These are phyloP conservation scores for Gryllus longicercus DNA, from an alignment of 2,888 invertebrate genomes.

Conservation along the genomic window DNA sequence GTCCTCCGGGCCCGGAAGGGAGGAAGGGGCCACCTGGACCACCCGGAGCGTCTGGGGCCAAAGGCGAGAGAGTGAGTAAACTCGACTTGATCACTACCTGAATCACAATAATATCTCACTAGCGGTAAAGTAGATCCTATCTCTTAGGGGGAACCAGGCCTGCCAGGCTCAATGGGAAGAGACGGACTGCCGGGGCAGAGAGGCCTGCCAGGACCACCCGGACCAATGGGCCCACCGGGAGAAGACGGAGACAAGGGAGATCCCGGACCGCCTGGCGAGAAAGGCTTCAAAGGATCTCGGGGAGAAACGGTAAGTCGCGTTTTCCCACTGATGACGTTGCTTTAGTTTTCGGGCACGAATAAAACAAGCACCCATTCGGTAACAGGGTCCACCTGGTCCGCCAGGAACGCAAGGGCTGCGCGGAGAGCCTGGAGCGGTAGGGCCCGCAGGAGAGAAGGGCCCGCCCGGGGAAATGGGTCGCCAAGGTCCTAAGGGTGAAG, in stretches of 20 bases:
- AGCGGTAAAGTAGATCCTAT: background rate
- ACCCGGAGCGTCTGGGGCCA: conserved; percentile 68
- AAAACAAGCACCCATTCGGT: no score
- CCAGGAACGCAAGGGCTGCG: conserved; percentile 69
- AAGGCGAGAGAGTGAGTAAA: conserved; percentile 66
- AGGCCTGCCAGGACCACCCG: conserved; percentile 71
- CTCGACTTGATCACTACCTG: background rate
- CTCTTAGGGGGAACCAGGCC: conserved; percentile 48
- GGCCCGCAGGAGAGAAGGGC: conserved; percentile 70
- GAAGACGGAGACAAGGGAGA: conserved; percentile 85
- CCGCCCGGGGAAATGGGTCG: conserved; percentile 73
- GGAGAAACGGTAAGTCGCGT: conserved; percentile 62
- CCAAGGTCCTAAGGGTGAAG: conserved; percentile 69
- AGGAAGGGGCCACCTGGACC: conserved; percentile 65
- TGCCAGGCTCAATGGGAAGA: conserved; percentile 65
- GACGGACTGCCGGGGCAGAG: conserved; percentile 74
- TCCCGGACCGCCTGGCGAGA: conserved; percentile 73
- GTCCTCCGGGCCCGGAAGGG: conserved; percentile 71
- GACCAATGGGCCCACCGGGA: conserved; percentile 73
- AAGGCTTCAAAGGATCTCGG: conserved; percentile 75
- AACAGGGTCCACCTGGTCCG: conserved; percentile 63
- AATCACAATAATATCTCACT: background rate
- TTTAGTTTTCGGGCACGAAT: background rate
- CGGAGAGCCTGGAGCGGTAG: conserved; percentile 66
- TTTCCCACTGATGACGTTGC: background rate